Evolutionary conservation across 2,888 invertebrate species (phyloP).

Genomic region (Mystacides longicornis): DNA sequence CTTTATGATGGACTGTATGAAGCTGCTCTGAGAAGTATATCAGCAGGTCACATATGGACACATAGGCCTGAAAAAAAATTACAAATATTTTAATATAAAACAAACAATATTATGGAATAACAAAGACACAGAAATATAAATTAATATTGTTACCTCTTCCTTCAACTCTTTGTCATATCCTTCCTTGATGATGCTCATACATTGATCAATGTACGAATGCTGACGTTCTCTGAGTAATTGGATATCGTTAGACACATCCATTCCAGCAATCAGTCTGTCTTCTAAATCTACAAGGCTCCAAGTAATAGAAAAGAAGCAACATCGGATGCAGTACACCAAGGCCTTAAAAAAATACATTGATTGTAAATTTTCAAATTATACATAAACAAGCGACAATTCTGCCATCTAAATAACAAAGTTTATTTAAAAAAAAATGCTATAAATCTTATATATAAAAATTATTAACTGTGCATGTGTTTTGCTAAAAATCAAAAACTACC

Average conservation of each 20-base stretch:
- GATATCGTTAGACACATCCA: conserved; percentile 48
- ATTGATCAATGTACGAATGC: conserved; percentile 65
- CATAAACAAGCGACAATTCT: conserved; percentile 22
- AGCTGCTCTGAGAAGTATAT: conserved; percentile 89
- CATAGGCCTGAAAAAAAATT: conserved; percentile 66
- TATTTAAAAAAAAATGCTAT: not conserved
- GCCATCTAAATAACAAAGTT: not conserved
- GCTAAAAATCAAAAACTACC: too few species aligned
- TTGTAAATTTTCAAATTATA: not conserved
- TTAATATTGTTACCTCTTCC: conserved; percentile 51
- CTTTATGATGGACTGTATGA: conserved; percentile 38
- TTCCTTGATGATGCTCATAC: conserved; percentile 60
- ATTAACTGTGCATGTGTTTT: too few species aligned
- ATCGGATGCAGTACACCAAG: conserved; percentile 61
- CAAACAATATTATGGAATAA: not conserved
- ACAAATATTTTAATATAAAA: too few species aligned
- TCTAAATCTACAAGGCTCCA: conserved; percentile 86
- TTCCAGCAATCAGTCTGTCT: conserved; percentile 57
- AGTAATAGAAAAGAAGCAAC: conserved; percentile 74
- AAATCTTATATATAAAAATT: too few species aligned
- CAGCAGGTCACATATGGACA: conserved; percentile 90
- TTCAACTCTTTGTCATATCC: conserved; percentile 61
- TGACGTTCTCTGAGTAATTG: conserved; percentile 62
- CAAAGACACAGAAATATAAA: not conserved
- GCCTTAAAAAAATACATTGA: conserved; percentile 43